These are phyloP conservation scores for Pseudorhombus dupliciocellatus DNA, from an alignment of 2,113 vertebrate genomes.

Conservation along the genomic window DNA sequence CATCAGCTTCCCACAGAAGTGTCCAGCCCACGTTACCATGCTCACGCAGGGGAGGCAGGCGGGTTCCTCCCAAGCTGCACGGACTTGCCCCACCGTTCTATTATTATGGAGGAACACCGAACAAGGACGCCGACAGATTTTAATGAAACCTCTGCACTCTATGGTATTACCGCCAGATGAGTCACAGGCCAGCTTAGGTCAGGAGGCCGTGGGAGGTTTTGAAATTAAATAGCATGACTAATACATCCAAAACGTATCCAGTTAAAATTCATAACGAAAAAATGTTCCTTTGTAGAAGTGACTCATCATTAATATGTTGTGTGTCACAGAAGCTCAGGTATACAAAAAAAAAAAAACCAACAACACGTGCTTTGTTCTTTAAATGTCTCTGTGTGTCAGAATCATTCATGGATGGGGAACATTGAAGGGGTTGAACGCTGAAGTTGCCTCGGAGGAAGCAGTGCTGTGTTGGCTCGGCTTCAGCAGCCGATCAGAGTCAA, in stretches of 20 bases:
- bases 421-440: too few relatives aligned
- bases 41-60: not conserved
- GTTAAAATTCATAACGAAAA: not conserved
- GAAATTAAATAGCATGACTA: not conserved
- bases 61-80: slow-evolving; percentile 1
- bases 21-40: not conserved
- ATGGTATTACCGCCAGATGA: not conserved
- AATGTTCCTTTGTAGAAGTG: not conserved
- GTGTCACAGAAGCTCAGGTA: not conserved
- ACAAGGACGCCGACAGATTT: not conserved
- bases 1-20: slow-evolving; percentile 65
- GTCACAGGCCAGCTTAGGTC: not conserved
- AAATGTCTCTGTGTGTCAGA: too few relatives aligned
- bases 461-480: not conserved
- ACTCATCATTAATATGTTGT: slow-evolving; percentile 5
- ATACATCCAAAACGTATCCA: not conserved
- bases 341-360: too few relatives aligned
- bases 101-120: not conserved
- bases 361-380: not conserved
- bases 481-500: not conserved
- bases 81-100: not conserved
- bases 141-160: not conserved
- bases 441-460: not conserved
- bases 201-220: not conserved
- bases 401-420: too few relatives aligned